These are phyloP conservation scores for Drosophila nebulosa DNA, from an alignment of 1,140 invertebrate species.

Conservation along the genomic window DNA sequence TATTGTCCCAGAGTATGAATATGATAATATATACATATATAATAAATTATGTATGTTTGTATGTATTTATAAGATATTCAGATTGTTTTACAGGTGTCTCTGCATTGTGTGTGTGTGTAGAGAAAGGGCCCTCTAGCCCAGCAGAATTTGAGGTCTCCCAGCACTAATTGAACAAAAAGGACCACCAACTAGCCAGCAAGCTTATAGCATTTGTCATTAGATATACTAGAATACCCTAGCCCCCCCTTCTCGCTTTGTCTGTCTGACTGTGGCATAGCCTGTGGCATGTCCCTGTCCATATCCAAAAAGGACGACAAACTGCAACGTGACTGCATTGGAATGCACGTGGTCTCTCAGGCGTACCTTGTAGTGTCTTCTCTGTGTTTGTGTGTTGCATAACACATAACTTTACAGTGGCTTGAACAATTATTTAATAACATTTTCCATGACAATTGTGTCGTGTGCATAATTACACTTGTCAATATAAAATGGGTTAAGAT, in stretches of 20 bases:
- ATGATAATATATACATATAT: conserved; percentile 37
- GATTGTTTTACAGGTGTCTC: conserved; percentile 52
- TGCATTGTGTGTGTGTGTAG: conserved; percentile 5
- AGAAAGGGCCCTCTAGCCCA: too few species aligned
- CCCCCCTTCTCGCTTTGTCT: conserved; percentile 9
- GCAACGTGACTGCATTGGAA: conserved; percentile 70
- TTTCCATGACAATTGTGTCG: conserved; percentile 74
- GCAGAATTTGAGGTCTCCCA: conserved; percentile 19
- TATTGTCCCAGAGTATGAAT: neutral
- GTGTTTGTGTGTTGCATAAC: conserved; percentile 21
- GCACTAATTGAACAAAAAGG: conserved; percentile 75
- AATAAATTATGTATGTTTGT: conserved; percentile 56
- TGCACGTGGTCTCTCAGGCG: conserved; percentile 62
- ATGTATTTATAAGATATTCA: conserved; percentile 46
- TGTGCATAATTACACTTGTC: conserved; percentile 76
- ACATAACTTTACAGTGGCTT: conserved; percentile 42
- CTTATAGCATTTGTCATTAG: conserved; percentile 66
- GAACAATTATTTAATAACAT: conserved; percentile 73
- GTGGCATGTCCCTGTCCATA: conserved; percentile 32
- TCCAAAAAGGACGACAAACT: conserved; percentile 66
- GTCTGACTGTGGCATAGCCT: neutral
- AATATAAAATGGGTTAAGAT: conserved; percentile 78
- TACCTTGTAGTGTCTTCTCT: neutral
- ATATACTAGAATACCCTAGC: conserved; percentile 33
- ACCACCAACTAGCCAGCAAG: conserved; percentile 48